phyloP scores from a whole-genome alignment of 2,113 vertebrate genomes.

The Merops nubicus region DNA sequence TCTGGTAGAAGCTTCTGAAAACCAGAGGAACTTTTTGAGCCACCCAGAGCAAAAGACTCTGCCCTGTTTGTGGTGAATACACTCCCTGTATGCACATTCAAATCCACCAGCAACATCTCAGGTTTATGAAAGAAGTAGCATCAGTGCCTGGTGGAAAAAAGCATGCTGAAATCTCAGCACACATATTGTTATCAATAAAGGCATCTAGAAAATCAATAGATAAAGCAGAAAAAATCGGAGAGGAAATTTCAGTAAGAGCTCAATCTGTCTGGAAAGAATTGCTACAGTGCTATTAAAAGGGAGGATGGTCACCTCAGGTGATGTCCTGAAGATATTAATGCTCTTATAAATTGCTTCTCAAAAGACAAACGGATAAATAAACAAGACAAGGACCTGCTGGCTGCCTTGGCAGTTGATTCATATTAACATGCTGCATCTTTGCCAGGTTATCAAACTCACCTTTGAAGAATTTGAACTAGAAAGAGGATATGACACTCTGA shows the following conservation, averaged over 20 bases:
- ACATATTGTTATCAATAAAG: background rate
- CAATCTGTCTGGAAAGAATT: background rate
- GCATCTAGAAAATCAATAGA: background rate
- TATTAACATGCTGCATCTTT: conserved; percentile 22
- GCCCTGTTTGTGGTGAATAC: rapidly evolving
- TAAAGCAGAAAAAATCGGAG: background rate
- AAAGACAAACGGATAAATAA: background rate
- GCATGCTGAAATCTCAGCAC: background rate
- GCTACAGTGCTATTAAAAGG: background rate
- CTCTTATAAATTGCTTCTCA: background rate
- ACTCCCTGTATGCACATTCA: rapidly evolving
- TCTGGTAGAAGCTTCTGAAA: background rate
- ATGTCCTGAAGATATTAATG: background rate
- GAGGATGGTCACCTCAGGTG: background rate
- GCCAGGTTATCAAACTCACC: conserved; percentile 95
- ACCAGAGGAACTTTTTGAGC: background rate
- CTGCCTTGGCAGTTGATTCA: background rate
- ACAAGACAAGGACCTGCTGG: background rate
- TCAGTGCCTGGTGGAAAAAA: background rate
- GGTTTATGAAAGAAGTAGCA: background rate
- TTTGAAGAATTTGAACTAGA: conserved; percentile 99
- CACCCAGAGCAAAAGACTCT: rapidly evolving
- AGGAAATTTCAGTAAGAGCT: background rate
- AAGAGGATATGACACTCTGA: conserved; percentile 97
- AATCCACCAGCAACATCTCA: background rate